A percentile compares a stretch with the other conserved stretches of the same genome.
These are phyloP conservation scores for Cecropterus lyciades DNA, from an alignment of 1,140 invertebrate genomes.

Conservation along the genomic window DNA sequence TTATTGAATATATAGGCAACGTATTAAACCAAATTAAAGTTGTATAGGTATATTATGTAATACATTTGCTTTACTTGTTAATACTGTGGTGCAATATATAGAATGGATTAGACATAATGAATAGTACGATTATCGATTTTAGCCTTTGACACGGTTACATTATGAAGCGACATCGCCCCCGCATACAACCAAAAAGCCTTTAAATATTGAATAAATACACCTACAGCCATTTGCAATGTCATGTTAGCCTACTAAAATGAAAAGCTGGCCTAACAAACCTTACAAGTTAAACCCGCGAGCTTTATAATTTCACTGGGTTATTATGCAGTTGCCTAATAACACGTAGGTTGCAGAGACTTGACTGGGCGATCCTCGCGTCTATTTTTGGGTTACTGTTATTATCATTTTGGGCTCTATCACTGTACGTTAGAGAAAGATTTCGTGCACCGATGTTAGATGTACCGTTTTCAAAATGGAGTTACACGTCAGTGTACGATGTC, in stretches of 20 bases:
- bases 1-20: no score
- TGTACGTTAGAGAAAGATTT: slow-evolving; percentile 36
- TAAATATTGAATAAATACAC: slow-evolving; percentile 68
- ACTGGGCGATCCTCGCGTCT: slow-evolving; percentile 54
- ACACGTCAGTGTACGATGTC: slow-evolving; percentile 58
- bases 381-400: slow-evolving; percentile 36
- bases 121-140: slow-evolving; percentile 32
- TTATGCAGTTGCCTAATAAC: slow-evolving; percentile 70
- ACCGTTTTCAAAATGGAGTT: slow-evolving; percentile 59
- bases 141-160: slow-evolving; percentile 66
- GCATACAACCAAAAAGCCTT: slow-evolving; percentile 54
- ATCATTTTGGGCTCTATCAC: slow-evolving; percentile 43
- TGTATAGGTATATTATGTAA: not conserved
- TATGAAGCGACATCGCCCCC: slow-evolving; percentile 60
- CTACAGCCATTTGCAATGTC: slow-evolving; percentile 62
- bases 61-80: slow-evolving; percentile 2
- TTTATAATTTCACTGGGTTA: slow-evolving; percentile 47
- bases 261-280: slow-evolving; percentile 29
- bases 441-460: slow-evolving; percentile 36
- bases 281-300: slow-evolving; percentile 22
- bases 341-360: slow-evolving; percentile 60
- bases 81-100: not conserved
- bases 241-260: slow-evolving; percentile 46
- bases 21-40: no score
- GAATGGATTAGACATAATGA: slow-evolving; percentile 20